Percentiles rank a stretch among this genome's conserved stretches.
These are phyloP conservation scores for Cylindroiulus punctatus DNA, from an alignment of 2,888 invertebrate species.

Conservation along the genomic window DNA sequence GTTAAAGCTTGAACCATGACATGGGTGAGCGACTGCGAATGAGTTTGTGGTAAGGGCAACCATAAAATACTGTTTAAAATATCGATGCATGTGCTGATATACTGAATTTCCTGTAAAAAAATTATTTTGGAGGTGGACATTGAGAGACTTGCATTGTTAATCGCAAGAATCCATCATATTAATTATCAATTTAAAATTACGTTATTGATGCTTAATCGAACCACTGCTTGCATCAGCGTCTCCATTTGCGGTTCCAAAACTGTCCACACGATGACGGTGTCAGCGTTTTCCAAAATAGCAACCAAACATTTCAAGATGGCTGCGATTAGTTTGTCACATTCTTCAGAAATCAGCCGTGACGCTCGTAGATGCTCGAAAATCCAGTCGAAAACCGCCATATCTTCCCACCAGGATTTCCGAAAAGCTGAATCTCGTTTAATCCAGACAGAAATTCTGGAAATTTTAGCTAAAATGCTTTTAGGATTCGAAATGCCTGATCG, in stretches of 20 bases:
- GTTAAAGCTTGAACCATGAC: neutral
- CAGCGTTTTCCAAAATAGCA: neutral
- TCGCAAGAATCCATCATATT: neutral
- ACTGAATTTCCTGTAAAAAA: neutral
- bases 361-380: neutral
- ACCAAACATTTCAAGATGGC: neutral
- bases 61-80: neutral
- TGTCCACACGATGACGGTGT: neutral
- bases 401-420: constrained; percentile 17
- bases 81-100: neutral
- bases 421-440: constrained; percentile 6
- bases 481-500: neutral
- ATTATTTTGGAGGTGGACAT: neutral
- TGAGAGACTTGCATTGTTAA: too few relatives aligned
- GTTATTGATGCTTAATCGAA: neutral
- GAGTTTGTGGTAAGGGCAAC: neutral
- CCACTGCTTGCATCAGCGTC: neutral
- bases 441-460: neutral
- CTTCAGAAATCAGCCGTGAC: neutral
- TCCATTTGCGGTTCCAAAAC: neutral
- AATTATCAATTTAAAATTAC: neutral
- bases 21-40: neutral
- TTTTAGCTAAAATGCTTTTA: neutral
- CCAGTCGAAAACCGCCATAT: neutral
- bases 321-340: neutral